phyloP scores from a whole-genome alignment of 2,888 invertebrate species.

The Drosophila greeni region DNA sequence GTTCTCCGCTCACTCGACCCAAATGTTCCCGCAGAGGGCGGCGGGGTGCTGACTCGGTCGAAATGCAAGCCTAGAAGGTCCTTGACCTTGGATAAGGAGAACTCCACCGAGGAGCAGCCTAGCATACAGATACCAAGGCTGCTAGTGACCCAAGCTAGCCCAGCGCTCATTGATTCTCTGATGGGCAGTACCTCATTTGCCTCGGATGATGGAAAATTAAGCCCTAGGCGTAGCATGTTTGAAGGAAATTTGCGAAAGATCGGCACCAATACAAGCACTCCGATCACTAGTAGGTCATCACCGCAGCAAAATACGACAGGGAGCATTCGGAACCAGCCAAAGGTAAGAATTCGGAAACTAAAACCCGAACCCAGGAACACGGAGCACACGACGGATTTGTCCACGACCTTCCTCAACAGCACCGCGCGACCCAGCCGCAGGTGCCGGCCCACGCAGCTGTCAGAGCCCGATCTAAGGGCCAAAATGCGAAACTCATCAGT shows the following conservation, averaged over 20 bases:
- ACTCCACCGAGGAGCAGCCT: background rate
- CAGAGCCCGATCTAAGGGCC: slow-evolving; percentile 16
- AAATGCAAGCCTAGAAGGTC: background rate
- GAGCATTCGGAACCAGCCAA: background rate
- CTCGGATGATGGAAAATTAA: background rate
- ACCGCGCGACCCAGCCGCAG: slow-evolving; percentile 36
- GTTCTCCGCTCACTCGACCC: background rate
- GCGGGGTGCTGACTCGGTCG: no score
- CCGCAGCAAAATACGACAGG: background rate
- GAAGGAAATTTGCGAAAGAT: background rate
- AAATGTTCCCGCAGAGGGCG: background rate
- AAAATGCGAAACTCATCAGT: slow-evolving; percentile 42
- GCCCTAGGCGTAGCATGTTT: slow-evolving; percentile 1
- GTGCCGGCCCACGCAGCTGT: slow-evolving; percentile 45
- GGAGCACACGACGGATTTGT: background rate
- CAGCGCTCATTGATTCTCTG: background rate
- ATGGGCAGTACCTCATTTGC: background rate
- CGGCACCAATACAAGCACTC: slow-evolving; percentile 16
- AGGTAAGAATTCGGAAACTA: background rate
- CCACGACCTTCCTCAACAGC: background rate
- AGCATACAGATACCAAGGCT: slow-evolving; percentile 1
- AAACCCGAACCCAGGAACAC: background rate
- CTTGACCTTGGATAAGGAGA: background rate
- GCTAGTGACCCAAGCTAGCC: background rate
- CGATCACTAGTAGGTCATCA: background rate